phyloP scores from a whole-genome alignment of 2,888 invertebrate species.

The Aricia artaxerxes region DNA sequence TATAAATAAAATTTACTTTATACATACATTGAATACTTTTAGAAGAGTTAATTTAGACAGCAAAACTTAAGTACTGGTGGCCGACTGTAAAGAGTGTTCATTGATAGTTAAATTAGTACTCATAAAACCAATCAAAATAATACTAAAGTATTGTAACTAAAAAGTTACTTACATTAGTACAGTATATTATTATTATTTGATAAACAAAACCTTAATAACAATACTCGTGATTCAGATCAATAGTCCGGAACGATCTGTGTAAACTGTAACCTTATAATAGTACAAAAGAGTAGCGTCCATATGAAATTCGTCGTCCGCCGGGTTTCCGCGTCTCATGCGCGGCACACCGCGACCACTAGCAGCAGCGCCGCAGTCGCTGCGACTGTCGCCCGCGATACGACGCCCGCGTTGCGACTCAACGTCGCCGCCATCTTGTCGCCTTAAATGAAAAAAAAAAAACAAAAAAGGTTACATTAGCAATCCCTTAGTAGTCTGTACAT shows the following conservation, averaged over 20 bases:
- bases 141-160: not conserved
- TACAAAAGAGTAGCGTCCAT: conserved; percentile 19
- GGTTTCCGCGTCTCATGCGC: not conserved
- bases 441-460: conserved; percentile 53
- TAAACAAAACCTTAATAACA: not conserved
- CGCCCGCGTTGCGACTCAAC: conserved; percentile 85
- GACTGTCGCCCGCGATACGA: conserved; percentile 35
- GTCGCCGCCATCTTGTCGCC: conserved; percentile 96
- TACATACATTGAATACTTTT: not conserved
- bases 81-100: not conserved
- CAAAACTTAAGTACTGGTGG: not conserved
- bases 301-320: not conserved
- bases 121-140: not conserved
- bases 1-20: not conserved
- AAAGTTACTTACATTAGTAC: not conserved
- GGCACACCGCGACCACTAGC: conserved; percentile 26
- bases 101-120: no score
- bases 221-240: not conserved
- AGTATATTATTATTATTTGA: not conserved
- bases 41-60: not conserved
- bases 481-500: no score
- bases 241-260: not conserved
- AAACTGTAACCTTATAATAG: not conserved
- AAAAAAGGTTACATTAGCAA: no score
- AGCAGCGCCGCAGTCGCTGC: conserved; percentile 34